Conservation (phyloP, 2,113 vertebrate species). For the Lucifuga dentata region DNA sequence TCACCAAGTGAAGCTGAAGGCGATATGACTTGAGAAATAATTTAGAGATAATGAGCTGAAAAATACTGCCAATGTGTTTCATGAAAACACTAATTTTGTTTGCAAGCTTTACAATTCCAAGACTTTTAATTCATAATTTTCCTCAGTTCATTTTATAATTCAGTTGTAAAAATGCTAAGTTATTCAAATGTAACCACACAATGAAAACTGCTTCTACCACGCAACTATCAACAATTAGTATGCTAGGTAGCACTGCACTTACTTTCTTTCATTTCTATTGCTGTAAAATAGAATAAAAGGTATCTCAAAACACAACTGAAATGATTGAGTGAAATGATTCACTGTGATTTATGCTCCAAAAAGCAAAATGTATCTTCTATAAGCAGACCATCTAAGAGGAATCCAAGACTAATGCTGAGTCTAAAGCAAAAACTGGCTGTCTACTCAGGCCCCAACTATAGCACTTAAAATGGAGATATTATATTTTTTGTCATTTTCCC, state of each 20-base stretch:
- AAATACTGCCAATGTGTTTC: slow-evolving; percentile 57
- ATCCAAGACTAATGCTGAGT: too few relatives aligned
- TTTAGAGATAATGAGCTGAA: slow-evolving; percentile 53
- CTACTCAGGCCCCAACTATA: too few relatives aligned
- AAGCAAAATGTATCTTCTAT: too few relatives aligned
- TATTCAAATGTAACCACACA: slow-evolving; percentile 51
- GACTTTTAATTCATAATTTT: slow-evolving; percentile 37
- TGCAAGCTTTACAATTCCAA: slow-evolving; percentile 39
- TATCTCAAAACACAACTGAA: not conserved
- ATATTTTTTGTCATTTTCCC: too few relatives aligned
- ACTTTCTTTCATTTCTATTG: slow-evolving; percentile 14
- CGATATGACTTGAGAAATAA: slow-evolving; percentile 44
- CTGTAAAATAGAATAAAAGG: slow-evolving; percentile 4
- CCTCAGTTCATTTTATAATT: slow-evolving; percentile 49
- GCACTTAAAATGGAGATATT: too few relatives aligned
- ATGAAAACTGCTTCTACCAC: slow-evolving; percentile 39
- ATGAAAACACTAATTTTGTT: slow-evolving; percentile 41
- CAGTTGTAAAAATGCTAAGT: slow-evolving; percentile 61
- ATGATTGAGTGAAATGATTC: slow-evolving; percentile 9
- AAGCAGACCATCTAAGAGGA: too few relatives aligned
- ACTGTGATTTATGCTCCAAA: slow-evolving; percentile 5
- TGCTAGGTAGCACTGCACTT: slow-evolving; percentile 6
- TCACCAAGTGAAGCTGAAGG: slow-evolving; percentile 35
- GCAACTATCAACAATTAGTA: slow-evolving; percentile 32
- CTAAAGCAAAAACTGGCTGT: too few relatives aligned